A percentile compares a stretch with the other conserved stretches of the same genome.
Conservation (phyloP, 2,113 vertebrate genomes). For the Neolamprologus ventralis region DNA sequence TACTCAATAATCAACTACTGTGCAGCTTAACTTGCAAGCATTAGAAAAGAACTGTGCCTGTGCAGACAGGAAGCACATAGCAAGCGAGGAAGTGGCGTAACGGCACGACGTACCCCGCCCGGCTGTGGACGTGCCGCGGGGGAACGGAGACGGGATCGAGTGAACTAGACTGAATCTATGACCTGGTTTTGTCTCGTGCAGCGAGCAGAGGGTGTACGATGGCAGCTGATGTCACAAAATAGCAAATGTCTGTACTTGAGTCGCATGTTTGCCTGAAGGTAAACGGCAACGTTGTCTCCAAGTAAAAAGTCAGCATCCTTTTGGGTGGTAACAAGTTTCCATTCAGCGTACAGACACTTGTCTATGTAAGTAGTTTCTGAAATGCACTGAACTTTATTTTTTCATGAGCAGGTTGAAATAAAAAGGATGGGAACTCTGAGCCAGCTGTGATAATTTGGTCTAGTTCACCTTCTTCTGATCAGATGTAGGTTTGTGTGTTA, state of each 20-base stretch:
- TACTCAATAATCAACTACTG: slow-evolving; percentile 68
- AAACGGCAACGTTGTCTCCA: background rate
- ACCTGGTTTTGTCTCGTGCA: slow-evolving; percentile 51
- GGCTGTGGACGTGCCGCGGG: background rate
- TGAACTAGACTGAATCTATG: slow-evolving; percentile 74
- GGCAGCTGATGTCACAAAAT: slow-evolving; percentile 16
- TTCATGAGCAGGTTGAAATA: slow-evolving; percentile 41
- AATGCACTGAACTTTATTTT: slow-evolving; percentile 61
- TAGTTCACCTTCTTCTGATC: slow-evolving; percentile 63
- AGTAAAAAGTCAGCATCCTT: background rate
- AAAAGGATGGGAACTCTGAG: slow-evolving; percentile 32
- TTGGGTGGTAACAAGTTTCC: slow-evolving; percentile 2
- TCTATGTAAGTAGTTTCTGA: slow-evolving; percentile 50
- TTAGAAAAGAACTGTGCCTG: slow-evolving; percentile 39
- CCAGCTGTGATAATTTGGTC: slow-evolving; percentile 67
- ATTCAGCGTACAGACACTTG: slow-evolving; percentile 16
- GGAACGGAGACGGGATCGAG: slow-evolving; percentile 20
- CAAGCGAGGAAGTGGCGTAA: slow-evolving; percentile 34
- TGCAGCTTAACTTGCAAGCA: slow-evolving; percentile 61
- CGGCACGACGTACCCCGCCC: slow-evolving; percentile 1
- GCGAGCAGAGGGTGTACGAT: background rate
- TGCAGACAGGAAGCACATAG: slow-evolving; percentile 6
- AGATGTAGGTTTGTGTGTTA: slow-evolving; percentile 36
- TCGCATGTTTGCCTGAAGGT: slow-evolving; percentile 7
- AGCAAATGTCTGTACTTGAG: slow-evolving; percentile 59